These are phyloP conservation scores for Crossocerus cetratus DNA, from an alignment of 2,888 invertebrate genomes.

Conservation along the genomic window DNA sequence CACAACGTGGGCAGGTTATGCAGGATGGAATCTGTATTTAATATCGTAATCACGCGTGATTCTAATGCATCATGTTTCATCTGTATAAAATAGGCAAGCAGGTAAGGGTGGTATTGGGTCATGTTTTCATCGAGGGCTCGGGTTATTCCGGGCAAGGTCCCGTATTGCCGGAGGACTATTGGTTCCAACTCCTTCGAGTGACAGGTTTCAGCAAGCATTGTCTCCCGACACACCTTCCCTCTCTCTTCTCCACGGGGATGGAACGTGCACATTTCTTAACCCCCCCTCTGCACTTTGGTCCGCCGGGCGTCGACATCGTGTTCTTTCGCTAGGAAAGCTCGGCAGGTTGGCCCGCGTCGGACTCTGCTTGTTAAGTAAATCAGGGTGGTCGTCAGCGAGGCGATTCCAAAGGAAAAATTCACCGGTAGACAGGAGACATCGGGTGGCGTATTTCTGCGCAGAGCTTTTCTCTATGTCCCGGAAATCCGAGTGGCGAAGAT, in stretches of 20 bases:
- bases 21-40: background rate
- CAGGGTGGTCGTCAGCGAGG: conserved; percentile 44
- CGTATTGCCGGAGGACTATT: background rate
- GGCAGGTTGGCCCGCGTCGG: conserved; percentile 13
- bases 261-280: too few relatives aligned
- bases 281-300: conserved; percentile 9
- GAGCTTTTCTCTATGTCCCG: conserved; percentile 24
- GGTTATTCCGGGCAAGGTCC: background rate
- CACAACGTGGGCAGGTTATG: too few relatives aligned
- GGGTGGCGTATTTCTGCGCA: conserved; percentile 35
- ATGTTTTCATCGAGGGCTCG: conserved; percentile 67
- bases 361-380: conserved; percentile 59
- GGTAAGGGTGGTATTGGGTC: conserved; percentile 60
- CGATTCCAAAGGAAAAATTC: conserved; percentile 55
- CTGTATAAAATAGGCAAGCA: background rate
- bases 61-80: background rate
- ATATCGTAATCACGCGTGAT: background rate
- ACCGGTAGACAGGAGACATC: conserved; percentile 36
- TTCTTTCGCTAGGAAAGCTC: conserved; percentile 13
- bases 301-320: conserved; percentile 14
- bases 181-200: conserved; percentile 3
- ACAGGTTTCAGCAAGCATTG: conserved; percentile 42
- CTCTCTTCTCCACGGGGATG: conserved; percentile 4
- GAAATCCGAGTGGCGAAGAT: conserved; percentile 53
- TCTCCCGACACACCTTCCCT: conserved; percentile 62